These are phyloP conservation scores for Polymixis lichenea DNA, from an alignment of 2,888 invertebrate species.

Conservation along the genomic window DNA sequence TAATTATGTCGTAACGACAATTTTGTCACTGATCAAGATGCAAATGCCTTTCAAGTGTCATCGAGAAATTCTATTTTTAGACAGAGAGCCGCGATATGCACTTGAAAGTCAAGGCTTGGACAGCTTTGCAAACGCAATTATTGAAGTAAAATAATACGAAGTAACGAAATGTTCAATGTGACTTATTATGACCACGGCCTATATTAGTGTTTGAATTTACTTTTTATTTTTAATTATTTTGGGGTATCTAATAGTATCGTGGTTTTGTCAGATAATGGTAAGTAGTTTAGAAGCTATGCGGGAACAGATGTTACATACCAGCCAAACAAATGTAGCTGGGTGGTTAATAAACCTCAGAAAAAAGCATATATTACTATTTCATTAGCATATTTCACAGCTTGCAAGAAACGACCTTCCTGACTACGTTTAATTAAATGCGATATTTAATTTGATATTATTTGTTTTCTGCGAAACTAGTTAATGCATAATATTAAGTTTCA, in stretches of 20 bases:
- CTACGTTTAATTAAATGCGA: background rate
- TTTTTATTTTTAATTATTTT: too few relatives aligned
- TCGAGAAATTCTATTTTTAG: background rate
- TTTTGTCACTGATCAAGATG: background rate
- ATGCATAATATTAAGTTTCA: background rate
- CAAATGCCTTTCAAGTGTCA: conserved; percentile 1
- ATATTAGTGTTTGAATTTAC: too few relatives aligned
- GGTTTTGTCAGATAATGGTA: too few relatives aligned
- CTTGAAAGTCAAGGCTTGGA: background rate
- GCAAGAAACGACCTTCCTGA: background rate
- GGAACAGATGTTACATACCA: too few relatives aligned
- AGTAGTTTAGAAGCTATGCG: too few relatives aligned
- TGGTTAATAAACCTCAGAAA: background rate
- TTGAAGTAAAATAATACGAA: background rate
- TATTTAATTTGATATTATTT: background rate
- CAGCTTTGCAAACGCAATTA: background rate
- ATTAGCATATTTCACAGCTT: background rate
- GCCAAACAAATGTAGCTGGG: too few relatives aligned
- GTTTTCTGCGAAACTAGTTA: background rate
- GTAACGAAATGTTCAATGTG: too few relatives aligned
- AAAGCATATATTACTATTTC: background rate
- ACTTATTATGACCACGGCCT: too few relatives aligned
- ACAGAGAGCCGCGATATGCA: background rate
- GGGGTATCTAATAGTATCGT: too few relatives aligned
- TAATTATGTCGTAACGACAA: background rate